These are phyloP conservation scores for Tricholaema leucomelas DNA, from an alignment of 2,113 vertebrate species.

Conservation along the genomic window DNA sequence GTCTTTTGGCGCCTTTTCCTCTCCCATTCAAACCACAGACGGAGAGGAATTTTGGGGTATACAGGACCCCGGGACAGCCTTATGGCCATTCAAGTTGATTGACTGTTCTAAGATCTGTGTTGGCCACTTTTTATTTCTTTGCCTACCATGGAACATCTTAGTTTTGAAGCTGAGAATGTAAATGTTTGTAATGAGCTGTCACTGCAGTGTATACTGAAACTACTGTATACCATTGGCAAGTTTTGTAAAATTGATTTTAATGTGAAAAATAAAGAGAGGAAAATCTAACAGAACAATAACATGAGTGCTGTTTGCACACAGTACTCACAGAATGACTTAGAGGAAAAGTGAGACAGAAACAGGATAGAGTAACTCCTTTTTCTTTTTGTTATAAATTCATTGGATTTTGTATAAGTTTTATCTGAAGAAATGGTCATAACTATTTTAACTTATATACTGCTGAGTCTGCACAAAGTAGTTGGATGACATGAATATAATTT, in stretches of 20 bases:
- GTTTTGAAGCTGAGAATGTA: neutral
- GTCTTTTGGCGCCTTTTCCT: no score
- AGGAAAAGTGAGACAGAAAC: neutral
- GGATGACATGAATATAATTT: neutral
- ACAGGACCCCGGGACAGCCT: no score
- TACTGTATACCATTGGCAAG: rapidly evolving
- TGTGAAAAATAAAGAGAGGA: neutral
- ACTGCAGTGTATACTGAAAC: neutral
- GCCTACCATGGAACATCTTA: neutral
- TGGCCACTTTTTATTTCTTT: neutral
- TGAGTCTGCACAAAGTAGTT: neutral
- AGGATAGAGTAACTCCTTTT: neutral
- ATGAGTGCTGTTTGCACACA: neutral
- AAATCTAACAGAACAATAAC: neutral
- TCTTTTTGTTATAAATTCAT: neutral
- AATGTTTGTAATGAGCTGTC: neutral
- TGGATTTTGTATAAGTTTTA: neutral
- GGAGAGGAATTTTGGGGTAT: no score
- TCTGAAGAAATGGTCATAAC: neutral
- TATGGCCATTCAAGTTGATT: neutral
- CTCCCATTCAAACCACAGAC: no score
- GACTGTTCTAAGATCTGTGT: neutral
- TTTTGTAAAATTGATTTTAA: neutral
- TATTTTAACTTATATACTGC: neutral
- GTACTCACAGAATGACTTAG: neutral